Evolutionary conservation across 2,113 vertebrate genomes (phyloP).

Genomic region (Penelope pileata): DNA sequence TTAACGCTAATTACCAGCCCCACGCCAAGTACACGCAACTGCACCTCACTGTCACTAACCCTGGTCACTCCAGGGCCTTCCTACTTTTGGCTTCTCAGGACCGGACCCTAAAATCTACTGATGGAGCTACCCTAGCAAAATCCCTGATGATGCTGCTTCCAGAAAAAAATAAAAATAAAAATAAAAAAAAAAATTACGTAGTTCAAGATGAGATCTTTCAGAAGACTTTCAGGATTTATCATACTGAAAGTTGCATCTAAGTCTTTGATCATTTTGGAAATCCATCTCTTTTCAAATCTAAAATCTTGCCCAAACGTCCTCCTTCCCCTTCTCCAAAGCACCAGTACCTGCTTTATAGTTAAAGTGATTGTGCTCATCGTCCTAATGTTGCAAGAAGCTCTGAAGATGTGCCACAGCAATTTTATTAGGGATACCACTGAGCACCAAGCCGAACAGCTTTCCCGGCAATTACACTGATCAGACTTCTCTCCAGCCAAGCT

Average conservation of each 20-base stretch:
- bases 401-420: neutral
- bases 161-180: neutral
- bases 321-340: neutral
- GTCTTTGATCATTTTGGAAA: neutral
- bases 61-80: neutral
- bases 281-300: neutral
- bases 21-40: neutral
- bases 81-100: neutral
- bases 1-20: slow-evolving; percentile 11
- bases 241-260: fast-evolving
- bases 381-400: neutral
- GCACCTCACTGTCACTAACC: neutral
- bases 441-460: neutral
- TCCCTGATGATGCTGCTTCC: fast-evolving
- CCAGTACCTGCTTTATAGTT: neutral
- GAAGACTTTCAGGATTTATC: neutral
- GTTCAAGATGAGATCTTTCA: neutral
- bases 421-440: neutral
- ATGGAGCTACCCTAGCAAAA: neutral
- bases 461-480: fast-evolving
- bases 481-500: neutral
- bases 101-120: neutral
- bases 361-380: neutral
- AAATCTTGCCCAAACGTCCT: neutral
- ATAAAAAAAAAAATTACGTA: neutral